Base-by-base conservation (phyloP, 2,797 vertebrate species). In the Kryptopterus vitreolus region DNA sequence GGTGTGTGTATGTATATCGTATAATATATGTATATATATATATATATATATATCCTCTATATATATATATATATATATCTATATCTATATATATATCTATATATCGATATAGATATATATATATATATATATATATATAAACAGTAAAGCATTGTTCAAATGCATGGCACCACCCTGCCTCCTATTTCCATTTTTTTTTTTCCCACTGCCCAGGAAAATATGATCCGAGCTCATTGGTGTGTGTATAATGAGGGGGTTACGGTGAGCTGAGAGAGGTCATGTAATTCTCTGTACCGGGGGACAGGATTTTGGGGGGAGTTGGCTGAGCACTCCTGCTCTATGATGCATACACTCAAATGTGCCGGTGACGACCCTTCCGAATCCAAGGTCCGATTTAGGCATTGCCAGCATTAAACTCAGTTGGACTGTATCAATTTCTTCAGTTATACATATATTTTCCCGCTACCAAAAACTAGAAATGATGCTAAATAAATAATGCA, bases 181-280 rank as follows among this genome's bases (percentile, higher is more conserved):
- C 77, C 83, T 71, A 88, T 88, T 88, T 88, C 83, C 84, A 87
- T 88, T 88, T 90, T 88, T 88, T 88, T 90, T 88, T 79, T 76
- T 87, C 88, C 83, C 78, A 85, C 85, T 87, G 83, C 85, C 86
- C 90, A 91, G 83, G 87, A 90, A 93, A 93, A 93, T 95, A 92
- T 93, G 92, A 93, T 94, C 92, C 91, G 91, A 91, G 91, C 88
- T 88, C 94, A 94, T 92, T 94, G 94, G 93, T 94, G 93, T 94
- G 94, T 94, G 94, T 92, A 94, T 95, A 95, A 95, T 95, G 93
- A 95, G 94, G 91, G 92, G 93, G 93, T 93, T 94, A 93, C 93
- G 89, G 90, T 91, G 90, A 94, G 93, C 93, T 91, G 91, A 92
- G 92, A 92, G 92, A 93, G 93, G 93, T 93, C 92, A 90, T 90